A percentile compares a stretch with the other conserved stretches of the same genome.
phyloP scores from a whole-genome alignment of 2,888 invertebrate species.

The Alsophila aescularia region DNA sequence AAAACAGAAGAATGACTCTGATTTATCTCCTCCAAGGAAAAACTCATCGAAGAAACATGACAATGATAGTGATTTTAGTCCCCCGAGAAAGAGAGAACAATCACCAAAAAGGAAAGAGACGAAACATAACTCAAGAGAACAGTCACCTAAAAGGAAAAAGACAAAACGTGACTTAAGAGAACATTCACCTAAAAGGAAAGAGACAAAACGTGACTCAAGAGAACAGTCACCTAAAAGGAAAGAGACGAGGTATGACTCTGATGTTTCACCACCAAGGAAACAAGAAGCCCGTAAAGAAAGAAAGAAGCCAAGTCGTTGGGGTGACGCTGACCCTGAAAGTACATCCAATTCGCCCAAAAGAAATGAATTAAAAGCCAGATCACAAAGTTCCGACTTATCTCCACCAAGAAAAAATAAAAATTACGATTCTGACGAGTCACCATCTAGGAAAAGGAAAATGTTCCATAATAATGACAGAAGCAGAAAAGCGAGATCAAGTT shows the following conservation, averaged over 20 bases:
- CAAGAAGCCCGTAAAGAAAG: constrained; percentile 10
- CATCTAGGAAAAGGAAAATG: constrained; percentile 20
- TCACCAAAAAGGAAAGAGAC: constrained; percentile 41
- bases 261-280: constrained; percentile 44
- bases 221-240: constrained; percentile 34
- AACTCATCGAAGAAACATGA: constrained; percentile 37
- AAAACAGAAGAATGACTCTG: constrained; percentile 56
- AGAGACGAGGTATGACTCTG: constrained; percentile 34
- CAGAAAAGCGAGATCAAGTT: constrained; percentile 26
- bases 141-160: constrained; percentile 37
- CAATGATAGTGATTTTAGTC: constrained; percentile 68
- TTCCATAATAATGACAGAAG: not conserved
- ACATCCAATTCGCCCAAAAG: constrained; percentile 18
- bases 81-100: constrained; percentile 42
- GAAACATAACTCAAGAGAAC: constrained; percentile 31
- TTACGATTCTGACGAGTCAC: constrained; percentile 23
- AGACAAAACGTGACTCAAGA: constrained; percentile 26
- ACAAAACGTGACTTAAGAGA: constrained; percentile 26
- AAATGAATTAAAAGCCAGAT: constrained; percentile 8
- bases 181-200: constrained; percentile 33
- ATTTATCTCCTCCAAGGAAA: constrained; percentile 45
- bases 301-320: constrained; percentile 37
- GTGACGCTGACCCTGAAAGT: constrained; percentile 25
- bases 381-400: constrained; percentile 47
- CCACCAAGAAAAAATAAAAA: constrained; percentile 49